Base-by-base conservation (phyloP, 2,113 vertebrate species). In the Periophthalmodon schlosseri region DNA sequence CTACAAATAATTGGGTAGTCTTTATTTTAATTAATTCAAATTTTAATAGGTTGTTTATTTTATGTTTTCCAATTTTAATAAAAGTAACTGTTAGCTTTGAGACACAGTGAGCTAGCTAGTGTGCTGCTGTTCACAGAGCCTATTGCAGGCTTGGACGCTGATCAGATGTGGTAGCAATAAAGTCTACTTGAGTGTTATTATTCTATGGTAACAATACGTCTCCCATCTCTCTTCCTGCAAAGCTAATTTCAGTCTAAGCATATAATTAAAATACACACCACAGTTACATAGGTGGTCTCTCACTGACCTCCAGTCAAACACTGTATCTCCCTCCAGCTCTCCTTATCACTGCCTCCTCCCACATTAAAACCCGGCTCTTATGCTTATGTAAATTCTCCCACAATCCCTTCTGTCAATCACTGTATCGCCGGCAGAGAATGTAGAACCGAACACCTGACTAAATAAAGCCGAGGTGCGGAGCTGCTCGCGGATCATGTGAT, bases 391-490 rank as follows among this genome's bases (percentile, higher is more conserved):
- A 84, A 84, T 80, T 70, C 24, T 82, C 23, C 57, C 56, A 56
- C 66, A 20, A 73, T 72, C 58, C 60, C 68, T 24, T 76, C 78
- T 86, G 87, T 88, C 88, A 91, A 87, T 91, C 83, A 90, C 76
- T 7, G 18, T 23, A 72, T 87, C 70, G 4, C 80, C 52, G 13
- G 78, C 78, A 70, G 72, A 50, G 79, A 79, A 78, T 84, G 72
- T 84, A 65, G 70, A 82, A 77, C 74, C 76, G 77, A 76, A 70
- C 84, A 87, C 80, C 90, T 86, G 85, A 84, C 86, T 88, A 84
- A 89, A 89, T 84, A 90, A 89, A 87, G 80, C 68, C 75, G 78
- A 76, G 79, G 81, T 85, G 82, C 86, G 68, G 56, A 73, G 76
- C 81, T 72, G 70, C 69, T 83, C 65, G 46, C 70, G 81, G 85